A percentile compares a stretch with the other conserved stretches of the same genome.
These are phyloP conservation scores for Indri indri DNA, from an alignment of 2,113 vertebrate species.

Conservation along the genomic window DNA sequence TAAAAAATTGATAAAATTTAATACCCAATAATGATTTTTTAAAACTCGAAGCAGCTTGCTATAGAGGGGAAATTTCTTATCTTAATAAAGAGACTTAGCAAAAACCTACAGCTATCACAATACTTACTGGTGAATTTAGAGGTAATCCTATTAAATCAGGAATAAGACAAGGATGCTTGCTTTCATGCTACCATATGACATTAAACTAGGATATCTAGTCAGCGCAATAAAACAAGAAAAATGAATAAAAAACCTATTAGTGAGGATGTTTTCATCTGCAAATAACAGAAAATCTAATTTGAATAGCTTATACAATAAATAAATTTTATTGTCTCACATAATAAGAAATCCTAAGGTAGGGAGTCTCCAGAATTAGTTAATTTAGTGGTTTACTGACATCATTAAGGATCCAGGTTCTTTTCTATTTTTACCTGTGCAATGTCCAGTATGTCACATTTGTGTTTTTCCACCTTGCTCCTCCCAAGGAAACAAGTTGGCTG, in stretches of 20 bases:
- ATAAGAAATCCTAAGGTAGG: conserved; percentile 25
- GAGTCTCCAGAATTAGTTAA: conserved; percentile 17
- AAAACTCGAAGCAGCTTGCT: not conserved
- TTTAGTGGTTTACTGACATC: not conserved
- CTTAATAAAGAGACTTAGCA: not conserved
- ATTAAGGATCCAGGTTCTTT: not conserved
- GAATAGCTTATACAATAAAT: conserved; percentile 1
- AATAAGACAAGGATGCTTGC: not conserved
- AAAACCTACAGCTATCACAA: not conserved
- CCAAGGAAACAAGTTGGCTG: not conserved
- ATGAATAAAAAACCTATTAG: not conserved
- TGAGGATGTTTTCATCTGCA: not conserved
- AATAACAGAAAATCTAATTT: conserved; percentile 14
- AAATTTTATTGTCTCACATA: not conserved
- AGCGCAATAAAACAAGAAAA: conserved; percentile 24
- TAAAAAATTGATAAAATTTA: not conserved
- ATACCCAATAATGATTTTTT: not conserved
- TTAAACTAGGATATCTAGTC: not conserved
- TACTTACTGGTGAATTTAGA: conserved; percentile 21
- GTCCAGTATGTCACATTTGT: not conserved
- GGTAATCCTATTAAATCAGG: not conserved
- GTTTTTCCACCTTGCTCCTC: not conserved
- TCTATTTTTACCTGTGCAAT: not conserved
- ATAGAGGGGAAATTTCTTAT: not conserved
- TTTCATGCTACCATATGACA: not conserved